Evolutionary conservation across 53 echinoderm and acorn worm genomes (phyloP), one percentile per base, ranked within the genome.

Genomic region (Echinometra lucunter): DNA sequence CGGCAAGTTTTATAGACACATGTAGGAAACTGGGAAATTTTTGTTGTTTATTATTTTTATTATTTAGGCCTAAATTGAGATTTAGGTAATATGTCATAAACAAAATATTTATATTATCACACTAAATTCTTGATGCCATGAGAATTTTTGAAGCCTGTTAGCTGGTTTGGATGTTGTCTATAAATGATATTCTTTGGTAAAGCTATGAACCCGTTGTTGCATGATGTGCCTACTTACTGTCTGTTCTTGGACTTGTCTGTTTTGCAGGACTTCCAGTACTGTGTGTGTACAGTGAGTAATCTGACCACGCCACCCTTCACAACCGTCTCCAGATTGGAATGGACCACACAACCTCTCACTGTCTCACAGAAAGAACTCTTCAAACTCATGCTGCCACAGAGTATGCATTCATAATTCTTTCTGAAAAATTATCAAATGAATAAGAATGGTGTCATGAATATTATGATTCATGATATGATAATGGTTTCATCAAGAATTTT

Each of bases 271-370:
- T 96, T 97, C 82, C 80, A 96, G 88, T 96, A 96, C 93, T 95
- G 98, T 94, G 99, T 98, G 4, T 98, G 97, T 90, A 97, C 96
- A 11, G 87, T 95, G 57, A 99, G 99, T 57, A 99, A 95, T 58
- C 95, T 99, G 27, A 95, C 96, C 67, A 96, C 96, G 8, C 97
- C 97, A 13, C 99, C 98, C 15, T 97, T 96, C 96, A 97, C 97
- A 57, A 95, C 94, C 56, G 93, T 99, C 40, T 95, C 89, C 49
- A 94, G 95, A 44, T 88, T 98, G 37, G 95, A 96, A n/a, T 32
- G 89, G n/a, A 45, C 92, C 75, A 23, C n/a, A 11, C 95, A 96
- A 67, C 96, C 98, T 0, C 91, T 98, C 11, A 38, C 92, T 21
- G 96, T 98, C 30, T 90, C 96, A 49, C 94, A 94, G 63, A 94